Evolutionary conservation across 2,888 invertebrate species (phyloP).

Genomic region (Rugalucina vietnamica): DNA sequence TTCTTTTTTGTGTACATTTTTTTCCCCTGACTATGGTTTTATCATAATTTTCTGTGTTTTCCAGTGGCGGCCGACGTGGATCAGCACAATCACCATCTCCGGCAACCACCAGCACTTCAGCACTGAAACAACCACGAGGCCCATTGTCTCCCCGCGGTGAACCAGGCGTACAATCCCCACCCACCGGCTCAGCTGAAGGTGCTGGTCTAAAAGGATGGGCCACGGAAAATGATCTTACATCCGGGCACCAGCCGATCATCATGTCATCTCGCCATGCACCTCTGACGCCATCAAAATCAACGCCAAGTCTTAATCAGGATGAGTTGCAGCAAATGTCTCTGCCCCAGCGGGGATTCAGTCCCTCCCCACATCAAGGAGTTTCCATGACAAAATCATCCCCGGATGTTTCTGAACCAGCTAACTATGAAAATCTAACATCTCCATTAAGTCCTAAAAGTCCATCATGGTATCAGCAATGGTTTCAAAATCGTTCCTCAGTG

Average conservation of each 20-base stretch:
- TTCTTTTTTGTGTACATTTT: too few species aligned
- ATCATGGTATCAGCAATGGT: constrained; percentile 58
- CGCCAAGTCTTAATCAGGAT: constrained; percentile 69
- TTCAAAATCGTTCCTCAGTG: constrained; percentile 51
- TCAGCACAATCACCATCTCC: constrained; percentile 40
- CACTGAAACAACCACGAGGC: background rate
- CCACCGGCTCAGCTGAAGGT: constrained; percentile 19
- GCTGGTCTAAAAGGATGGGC: constrained; percentile 63
- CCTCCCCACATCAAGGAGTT: constrained; percentile 41
- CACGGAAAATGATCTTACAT: constrained; percentile 60
- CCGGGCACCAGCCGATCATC: constrained; percentile 52
- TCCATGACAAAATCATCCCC: constrained; percentile 61
- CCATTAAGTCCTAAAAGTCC: constrained; percentile 64
- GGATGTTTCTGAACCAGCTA: constrained; percentile 58
- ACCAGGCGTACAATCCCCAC: constrained; percentile 3
- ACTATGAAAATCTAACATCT: constrained; percentile 56
- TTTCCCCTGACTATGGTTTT: too few species aligned
- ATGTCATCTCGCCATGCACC: constrained; percentile 55
- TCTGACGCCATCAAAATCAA: constrained; percentile 72
- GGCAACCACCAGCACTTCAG: constrained; percentile 22
- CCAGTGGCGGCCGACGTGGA: constrained; percentile 58
- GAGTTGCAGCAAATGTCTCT: constrained; percentile 33
- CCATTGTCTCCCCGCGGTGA: background rate
- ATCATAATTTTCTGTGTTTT: too few species aligned
- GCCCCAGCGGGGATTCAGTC: constrained; percentile 46